A percentile compares a stretch with the other conserved stretches of the same genome.
Evolutionary conservation across 2,888 invertebrate species (phyloP).

Genomic region (Phymatocera aterrima): DNA sequence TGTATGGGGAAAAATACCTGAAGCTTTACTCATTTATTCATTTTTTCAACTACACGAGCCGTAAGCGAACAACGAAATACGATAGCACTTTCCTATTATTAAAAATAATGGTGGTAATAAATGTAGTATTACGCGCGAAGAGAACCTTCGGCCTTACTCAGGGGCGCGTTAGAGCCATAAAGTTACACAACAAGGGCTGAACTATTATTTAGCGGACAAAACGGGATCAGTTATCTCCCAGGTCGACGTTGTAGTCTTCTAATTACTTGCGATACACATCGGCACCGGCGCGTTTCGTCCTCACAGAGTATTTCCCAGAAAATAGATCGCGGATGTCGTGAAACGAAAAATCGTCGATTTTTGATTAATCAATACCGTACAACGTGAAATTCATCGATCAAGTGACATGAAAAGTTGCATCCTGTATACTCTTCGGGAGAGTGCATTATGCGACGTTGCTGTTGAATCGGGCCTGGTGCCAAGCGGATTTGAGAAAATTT

Average conservation of each 20-base stretch:
- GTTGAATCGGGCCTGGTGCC: slow-evolving; percentile 14
- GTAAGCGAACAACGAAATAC: not conserved
- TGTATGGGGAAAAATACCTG: not conserved
- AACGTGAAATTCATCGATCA: not conserved
- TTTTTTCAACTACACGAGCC: not conserved
- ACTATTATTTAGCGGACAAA: slow-evolving; percentile 16
- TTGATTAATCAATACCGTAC: not conserved
- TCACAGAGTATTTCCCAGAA: too few relatives aligned
- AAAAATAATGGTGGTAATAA: slow-evolving; percentile 30
- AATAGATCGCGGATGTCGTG: too few relatives aligned
- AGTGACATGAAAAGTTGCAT: slow-evolving; percentile 9
- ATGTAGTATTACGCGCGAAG: slow-evolving; percentile 18
- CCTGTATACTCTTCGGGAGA: not conserved
- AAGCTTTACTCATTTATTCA: not conserved
- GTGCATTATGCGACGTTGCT: slow-evolving; percentile 17
- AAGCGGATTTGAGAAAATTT: not conserved
- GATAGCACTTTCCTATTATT: not conserved
- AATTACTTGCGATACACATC: slow-evolving; percentile 1
- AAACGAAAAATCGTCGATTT: too few relatives aligned
- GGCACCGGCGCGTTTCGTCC: too few relatives aligned
- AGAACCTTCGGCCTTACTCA: slow-evolving; percentile 26
- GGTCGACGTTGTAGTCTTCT: not conserved
- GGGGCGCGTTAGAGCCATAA: not conserved
- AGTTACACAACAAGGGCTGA: slow-evolving; percentile 19
- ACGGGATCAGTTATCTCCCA: not conserved